phyloP scores from a whole-genome alignment of 2,888 invertebrate genomes.

The Agelastica alni region DNA sequence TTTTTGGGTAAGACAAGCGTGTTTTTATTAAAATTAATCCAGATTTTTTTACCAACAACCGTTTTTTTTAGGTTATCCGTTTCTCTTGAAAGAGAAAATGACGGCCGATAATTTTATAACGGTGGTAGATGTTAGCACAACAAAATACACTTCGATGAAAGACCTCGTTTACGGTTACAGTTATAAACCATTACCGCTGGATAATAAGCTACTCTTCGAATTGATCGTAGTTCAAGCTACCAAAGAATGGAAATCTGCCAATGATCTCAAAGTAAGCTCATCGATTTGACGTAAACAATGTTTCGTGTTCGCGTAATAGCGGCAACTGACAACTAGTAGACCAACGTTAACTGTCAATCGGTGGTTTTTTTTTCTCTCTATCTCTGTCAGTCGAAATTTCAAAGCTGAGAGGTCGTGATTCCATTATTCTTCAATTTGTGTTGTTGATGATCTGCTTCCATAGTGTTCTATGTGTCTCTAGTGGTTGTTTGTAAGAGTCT shows the following conservation, averaged over 20 bases:
- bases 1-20: constrained; percentile 15
- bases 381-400: too few species aligned
- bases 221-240: constrained; percentile 9
- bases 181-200: constrained; percentile 14
- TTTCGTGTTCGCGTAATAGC: not conserved
- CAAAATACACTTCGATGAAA: constrained; percentile 9
- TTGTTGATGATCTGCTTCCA: too few species aligned
- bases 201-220: constrained; percentile 7
- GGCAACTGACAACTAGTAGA: not conserved
- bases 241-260: constrained; percentile 6
- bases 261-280: constrained; percentile 3
- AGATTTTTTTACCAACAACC: not conserved
- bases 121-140: constrained; percentile 5
- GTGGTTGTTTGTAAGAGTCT: too few species aligned
- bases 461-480: too few species aligned
- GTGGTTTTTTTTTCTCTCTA: too few species aligned
- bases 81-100: constrained; percentile 4
- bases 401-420: too few species aligned
- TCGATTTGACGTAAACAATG: not conserved
- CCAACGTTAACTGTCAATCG: too few species aligned
- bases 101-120: constrained; percentile 7
- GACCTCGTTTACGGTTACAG: constrained; percentile 11
- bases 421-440: too few species aligned
- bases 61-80: constrained; percentile 12
- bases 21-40: too few species aligned